Conservation (phyloP, 1,140 invertebrate species). For the Thaumatotibia leucotreta region DNA sequence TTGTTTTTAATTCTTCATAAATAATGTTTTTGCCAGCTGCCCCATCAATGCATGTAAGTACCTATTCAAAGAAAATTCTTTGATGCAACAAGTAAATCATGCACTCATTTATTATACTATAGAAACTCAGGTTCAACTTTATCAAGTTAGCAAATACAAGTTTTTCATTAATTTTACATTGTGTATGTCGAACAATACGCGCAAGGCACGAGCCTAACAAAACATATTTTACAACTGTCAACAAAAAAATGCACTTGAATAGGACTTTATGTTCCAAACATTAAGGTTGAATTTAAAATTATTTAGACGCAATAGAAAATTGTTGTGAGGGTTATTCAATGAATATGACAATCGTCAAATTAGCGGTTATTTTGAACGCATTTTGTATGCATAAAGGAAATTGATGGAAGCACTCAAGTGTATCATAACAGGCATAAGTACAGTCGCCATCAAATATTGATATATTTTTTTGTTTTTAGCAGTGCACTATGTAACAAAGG, state of each 20-base stretch:
- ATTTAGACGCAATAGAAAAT: neutral
- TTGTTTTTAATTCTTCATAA: no score
- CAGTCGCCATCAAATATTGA: no score
- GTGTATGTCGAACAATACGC: neutral
- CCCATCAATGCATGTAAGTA: no score
- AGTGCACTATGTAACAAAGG: no score
- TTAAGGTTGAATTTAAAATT: neutral
- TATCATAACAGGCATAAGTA: no score
- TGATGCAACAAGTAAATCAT: no score
- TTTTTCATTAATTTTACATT: neutral
- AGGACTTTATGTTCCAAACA: neutral
- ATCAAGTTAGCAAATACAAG: neutral
- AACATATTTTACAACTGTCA: neutral
- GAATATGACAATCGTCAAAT: slow-evolving; percentile 6
- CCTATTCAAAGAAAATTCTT: no score
- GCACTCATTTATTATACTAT: neutral
- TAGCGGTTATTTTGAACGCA: neutral
- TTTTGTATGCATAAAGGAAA: neutral
- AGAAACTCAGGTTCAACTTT: no score
- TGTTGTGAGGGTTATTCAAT: neutral
- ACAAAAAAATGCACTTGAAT: neutral
- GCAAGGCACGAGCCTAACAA: neutral
- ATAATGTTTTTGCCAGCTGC: no score
- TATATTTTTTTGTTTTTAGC: no score
- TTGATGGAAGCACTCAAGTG: neutral